phyloP scores from a whole-genome alignment of 1,140 invertebrate species.

The Lethocerus indicus region DNA sequence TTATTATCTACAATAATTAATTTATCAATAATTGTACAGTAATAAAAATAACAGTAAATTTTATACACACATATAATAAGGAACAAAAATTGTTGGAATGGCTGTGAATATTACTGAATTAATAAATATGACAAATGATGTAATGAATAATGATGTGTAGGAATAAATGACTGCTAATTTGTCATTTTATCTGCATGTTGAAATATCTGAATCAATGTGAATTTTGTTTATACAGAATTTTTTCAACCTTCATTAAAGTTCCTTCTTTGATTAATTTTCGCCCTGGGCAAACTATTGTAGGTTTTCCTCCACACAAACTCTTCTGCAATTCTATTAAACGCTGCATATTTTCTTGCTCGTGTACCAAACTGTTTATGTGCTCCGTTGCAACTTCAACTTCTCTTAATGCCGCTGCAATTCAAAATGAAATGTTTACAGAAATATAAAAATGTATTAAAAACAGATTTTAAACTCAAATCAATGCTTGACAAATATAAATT shows the following conservation, averaged over 20 bases:
- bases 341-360: constrained; percentile 52
- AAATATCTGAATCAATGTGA: neutral
- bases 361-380: constrained; percentile 51
- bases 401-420: constrained; percentile 38
- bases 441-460: no score
- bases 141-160: neutral
- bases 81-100: neutral
- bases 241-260: constrained; percentile 39
- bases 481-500: no score
- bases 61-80: no score
- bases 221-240: neutral
- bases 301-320: constrained; percentile 34
- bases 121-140: neutral
- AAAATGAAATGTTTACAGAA: neutral
- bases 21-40: no score
- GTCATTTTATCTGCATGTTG: neutral
- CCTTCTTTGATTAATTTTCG: constrained; percentile 52
- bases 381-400: constrained; percentile 45
- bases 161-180: neutral
- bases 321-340: constrained; percentile 47
- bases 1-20: neutral
- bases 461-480: no score
- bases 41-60: no score
- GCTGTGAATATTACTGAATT: neutral
- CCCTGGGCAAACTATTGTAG: constrained; percentile 46